A percentile compares a stretch with the other conserved stretches of the same genome.
Evolutionary conservation across 2,797 vertebrate species (phyloP).

Genomic region (Botia almorhae): DNA sequence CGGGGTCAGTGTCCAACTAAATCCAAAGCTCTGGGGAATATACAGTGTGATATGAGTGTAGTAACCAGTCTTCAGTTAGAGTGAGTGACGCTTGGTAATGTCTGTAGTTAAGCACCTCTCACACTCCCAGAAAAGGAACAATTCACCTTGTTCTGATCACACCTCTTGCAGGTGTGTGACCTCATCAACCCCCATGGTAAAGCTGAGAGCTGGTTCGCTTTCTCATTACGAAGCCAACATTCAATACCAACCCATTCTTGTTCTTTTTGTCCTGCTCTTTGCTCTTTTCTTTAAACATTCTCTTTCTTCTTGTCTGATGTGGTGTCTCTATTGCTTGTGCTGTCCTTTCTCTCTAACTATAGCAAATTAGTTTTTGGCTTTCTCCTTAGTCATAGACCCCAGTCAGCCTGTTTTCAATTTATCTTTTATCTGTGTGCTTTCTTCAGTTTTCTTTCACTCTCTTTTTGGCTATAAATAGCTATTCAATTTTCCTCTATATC

Average conservation of each 20-base stretch:
- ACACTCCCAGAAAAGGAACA: conserved; percentile 18
- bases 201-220: conserved; percentile 15
- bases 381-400: conserved; percentile 3
- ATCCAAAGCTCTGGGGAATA: neutral
- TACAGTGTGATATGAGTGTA: neutral
- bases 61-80: neutral
- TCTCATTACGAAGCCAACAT: conserved; percentile 26
- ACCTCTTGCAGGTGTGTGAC: conserved; percentile 15
- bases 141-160: neutral
- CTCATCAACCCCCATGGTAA: neutral
- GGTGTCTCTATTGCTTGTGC: neutral
- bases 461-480: conserved; percentile 36
- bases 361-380: conserved; percentile 31
- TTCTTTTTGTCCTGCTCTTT: conserved; percentile 1
- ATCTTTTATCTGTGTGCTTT: conserved; percentile 8
- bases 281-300: neutral
- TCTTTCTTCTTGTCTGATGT: conserved; percentile 25
- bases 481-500: conserved; percentile 19
- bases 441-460: conserved; percentile 28
- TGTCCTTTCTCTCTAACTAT: conserved; percentile 37
- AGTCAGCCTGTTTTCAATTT: conserved; percentile 43
- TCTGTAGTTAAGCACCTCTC: conserved; percentile 36
- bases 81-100: conserved; percentile 8
- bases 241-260: conserved; percentile 17
- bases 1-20: conserved; percentile 46